Evolutionary conservation across 2,888 invertebrate species (phyloP), one percentile per base, ranked within the genome.

Genomic region (Phorcus lineatus): DNA sequence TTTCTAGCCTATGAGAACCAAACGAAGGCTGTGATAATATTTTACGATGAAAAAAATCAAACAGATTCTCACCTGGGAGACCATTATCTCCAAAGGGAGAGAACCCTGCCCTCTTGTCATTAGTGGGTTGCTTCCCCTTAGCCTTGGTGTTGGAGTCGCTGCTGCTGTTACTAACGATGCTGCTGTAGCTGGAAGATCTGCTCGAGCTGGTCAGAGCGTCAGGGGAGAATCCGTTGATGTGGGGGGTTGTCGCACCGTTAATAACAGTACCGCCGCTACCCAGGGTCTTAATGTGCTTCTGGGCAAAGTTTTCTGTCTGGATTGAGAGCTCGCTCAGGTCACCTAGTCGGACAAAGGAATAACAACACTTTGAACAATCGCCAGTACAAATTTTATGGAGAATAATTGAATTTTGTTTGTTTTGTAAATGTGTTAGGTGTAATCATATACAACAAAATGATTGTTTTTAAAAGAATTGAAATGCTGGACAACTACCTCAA

Each of bases 261-360:
- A 74, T 81, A 47, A 70, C 66, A 55, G 36, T 82, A n/a, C 79
- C 75, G 70, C 52, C 76, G 28, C 77, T 55, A 57, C 84, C 85
- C n/a, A 84, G 77, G 1, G 80, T 52, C 80, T 88, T 87, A 57
- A 77, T 78, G 57, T 88, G 87, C 81, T 89, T 89, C 83, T 89
- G 88, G 19, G 90, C 91, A 87, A 92, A 92, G 74, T 84, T 85
- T 79, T 90, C 89, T 2, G 91, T 92, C 86, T 91, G 91, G 54
- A 89, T 85, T 77, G 91, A 88, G 75, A 91, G 85, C 81, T 91
- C 91, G 67, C 86, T 89, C 19, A 92, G 84, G 84, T 92, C 91
- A 75, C 87, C 90, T 89, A 81, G 7, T 84, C 80, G n/a, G n/a
- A n/a, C n/a, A n/a, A n/a, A n/a, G n/a, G n/a, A n/a, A n/a, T n/a